Evolutionary conservation across 2,113 vertebrate genomes (phyloP), one percentile per base, ranked within the genome.

Genomic region (Lagopus muta): DNA sequence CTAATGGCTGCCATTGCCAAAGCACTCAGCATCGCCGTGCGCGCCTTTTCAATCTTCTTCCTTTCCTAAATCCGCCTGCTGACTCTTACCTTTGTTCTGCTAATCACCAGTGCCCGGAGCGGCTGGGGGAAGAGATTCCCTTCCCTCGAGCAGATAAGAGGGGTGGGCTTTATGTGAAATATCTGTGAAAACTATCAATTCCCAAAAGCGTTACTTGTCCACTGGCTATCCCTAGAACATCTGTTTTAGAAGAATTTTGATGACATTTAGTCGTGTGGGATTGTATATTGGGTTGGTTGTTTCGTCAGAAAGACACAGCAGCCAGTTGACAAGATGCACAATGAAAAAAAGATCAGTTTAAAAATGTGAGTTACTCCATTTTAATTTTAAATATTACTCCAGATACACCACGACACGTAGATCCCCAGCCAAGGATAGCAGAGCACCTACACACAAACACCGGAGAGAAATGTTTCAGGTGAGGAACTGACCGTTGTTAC

Each of bases 1-100:
- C 30, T 91, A 80, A 95, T 92, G 85, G 89, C 92, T 4, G 71
- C 13, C 78, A 86, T 92, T 88, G 42, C 67, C 88, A 50, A 57
- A 85, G 71, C 66, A 60, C 55, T 91, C 82, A 60, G 74, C 2
- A 4, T n/a, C 30, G 28, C 11, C 50, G 45, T 70, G 67, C 17
- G 0, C 24, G 45, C 62, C 74, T 92, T 92, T 80, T 66, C 86
- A 76, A 3, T 16, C 52, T 17, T 18, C 45, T 72, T 45, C 61
- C 62, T 42, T 2, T 6, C 28, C 43, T 40, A 30, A 84, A 62
- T 12, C 27, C 58, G 4, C 47, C 6, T 4, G 45, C 64, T 42
- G 85, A 1, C 8, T 12, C 76, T 74, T n/a, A 4, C 83, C 28
- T 10, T n/a, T 27, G 57, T 32, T 57, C 27, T 34, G 74, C 58